Base-by-base conservation (phyloP, 2,888 invertebrate genomes). In the Tetragnatha montana region DNA sequence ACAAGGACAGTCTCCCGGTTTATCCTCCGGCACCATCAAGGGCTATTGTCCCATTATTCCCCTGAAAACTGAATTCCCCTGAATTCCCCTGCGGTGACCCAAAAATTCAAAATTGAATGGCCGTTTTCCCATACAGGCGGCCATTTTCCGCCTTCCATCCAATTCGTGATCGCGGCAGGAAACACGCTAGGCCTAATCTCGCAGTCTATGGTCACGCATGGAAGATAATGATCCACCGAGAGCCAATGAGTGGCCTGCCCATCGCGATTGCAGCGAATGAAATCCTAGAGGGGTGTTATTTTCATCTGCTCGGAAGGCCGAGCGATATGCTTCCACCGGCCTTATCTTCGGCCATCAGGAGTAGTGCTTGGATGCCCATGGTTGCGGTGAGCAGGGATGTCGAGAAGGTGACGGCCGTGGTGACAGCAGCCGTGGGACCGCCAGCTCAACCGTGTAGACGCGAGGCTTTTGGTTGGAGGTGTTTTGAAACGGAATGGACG, bases 211-310 rank as follows among this genome's bases (percentile, higher is more conserved):
- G 89, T 89, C 89, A 89, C 89, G 89, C 85, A 71, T 81, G 17
- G 49, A 47, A 47, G 89, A 89, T 89, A 89, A 89, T 89, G 89
- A 89, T 89, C 89, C 89, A n/a, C 22, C 71, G 69, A 60, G 85
- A 89, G 89, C 89, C 89, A 89, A 89, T 89, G 89, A 85, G 81
- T 89, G 76, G n/a, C 49, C 71, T 75, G 35, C 75, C 76, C 78
- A 89, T 85, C 51, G 71, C 14, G 71, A 81, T 35, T 81, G 71
- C 78, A 81, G 71, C 89, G 89, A 89, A 89, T 89, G 89, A 89
- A 89, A 89, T 89, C 81, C 85, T 81, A 89, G 89, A 81, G 81
- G 85, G 89, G 89, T 89, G 89, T 89, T 81, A 89, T 89, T 89
- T 89, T 89, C 89, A 89, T 81, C 49, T n/a, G 12, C 79, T 86